Evolutionary conservation across 2,113 vertebrate genomes (phyloP).

Genomic region (Neopipo cinnamomea): DNA sequence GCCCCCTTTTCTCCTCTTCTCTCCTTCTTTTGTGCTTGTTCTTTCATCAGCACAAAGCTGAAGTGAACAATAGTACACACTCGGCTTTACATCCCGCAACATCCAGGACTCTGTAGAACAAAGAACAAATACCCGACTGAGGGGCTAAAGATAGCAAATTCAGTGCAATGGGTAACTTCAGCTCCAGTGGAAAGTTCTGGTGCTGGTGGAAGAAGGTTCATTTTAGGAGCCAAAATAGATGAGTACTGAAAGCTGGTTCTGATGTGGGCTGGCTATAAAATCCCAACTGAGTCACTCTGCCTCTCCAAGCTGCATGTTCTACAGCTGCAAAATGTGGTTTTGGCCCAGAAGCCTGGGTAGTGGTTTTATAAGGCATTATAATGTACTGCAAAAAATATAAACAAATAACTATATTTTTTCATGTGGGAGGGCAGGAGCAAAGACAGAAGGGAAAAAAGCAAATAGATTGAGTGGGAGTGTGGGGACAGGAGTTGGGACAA

Average conservation of each 20-base stretch:
- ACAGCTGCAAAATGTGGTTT: slow-evolving; percentile 8
- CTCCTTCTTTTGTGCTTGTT: slow-evolving; percentile 11
- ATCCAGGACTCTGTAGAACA: slow-evolving; percentile 8
- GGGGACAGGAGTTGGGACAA: slow-evolving; percentile 9
- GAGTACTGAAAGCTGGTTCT: not conserved
- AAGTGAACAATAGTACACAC: slow-evolving; percentile 33
- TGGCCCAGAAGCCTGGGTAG: not conserved
- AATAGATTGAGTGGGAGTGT: slow-evolving; percentile 12
- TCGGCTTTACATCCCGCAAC: not conserved
- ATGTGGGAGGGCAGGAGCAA: slow-evolving; percentile 16
- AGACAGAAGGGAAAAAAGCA: slow-evolving; percentile 44
- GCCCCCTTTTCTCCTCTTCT: slow-evolving; percentile 21
- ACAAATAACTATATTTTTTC: not conserved
- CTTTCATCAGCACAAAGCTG: slow-evolving; percentile 50
- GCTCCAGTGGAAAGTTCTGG: not conserved
- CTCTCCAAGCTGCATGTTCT: not conserved
- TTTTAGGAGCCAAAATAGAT: not conserved
- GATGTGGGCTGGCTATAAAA: not conserved
- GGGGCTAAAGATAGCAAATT: not conserved
- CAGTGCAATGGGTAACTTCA: not conserved
- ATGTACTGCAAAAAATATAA: not conserved
- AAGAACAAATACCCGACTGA: not conserved
- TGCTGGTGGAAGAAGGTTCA: not conserved
- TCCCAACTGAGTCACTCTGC: not conserved
- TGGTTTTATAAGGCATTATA: not conserved